phyloP scores from a whole-genome alignment of 2,888 invertebrate genomes.

The Euclidia mi region DNA sequence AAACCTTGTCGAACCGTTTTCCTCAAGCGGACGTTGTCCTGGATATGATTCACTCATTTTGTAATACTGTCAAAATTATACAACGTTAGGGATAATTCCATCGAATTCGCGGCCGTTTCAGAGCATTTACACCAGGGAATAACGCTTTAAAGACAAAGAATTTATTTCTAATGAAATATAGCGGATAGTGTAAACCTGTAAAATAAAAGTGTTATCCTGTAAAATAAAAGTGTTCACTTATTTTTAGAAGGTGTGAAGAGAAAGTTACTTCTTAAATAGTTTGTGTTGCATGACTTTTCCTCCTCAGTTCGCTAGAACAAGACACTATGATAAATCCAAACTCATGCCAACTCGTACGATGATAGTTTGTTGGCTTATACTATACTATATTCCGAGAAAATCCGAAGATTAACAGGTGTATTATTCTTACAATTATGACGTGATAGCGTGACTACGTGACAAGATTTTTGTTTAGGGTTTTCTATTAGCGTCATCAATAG shows the following conservation, averaged over 20 bases:
- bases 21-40: slow-evolving; percentile 26
- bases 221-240: slow-evolving; percentile 43
- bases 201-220: slow-evolving; percentile 44
- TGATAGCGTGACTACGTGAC: slow-evolving; percentile 16
- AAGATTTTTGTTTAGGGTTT: background rate
- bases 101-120: background rate
- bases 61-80: slow-evolving; percentile 12
- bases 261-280: slow-evolving; percentile 37
- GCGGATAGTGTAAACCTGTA: slow-evolving; percentile 19
- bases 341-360: slow-evolving; percentile 41
- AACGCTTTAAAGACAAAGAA: slow-evolving; percentile 21
- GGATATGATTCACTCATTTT: slow-evolving; percentile 25
- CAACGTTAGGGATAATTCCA: background rate
- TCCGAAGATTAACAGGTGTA: slow-evolving; percentile 18
- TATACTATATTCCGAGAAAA: slow-evolving; percentile 52
- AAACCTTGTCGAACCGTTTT: slow-evolving; percentile 21
- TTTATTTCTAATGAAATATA: slow-evolving; percentile 29
- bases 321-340: slow-evolving; percentile 35
- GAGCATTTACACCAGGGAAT: slow-evolving; percentile 1
- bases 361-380: background rate
- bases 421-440: slow-evolving; percentile 13
- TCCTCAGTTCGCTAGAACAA: slow-evolving; percentile 55
- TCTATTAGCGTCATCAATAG: background rate
- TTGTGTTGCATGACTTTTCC: slow-evolving; percentile 58
- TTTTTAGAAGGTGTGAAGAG: slow-evolving; percentile 24